Evolutionary conservation across 2,113 vertebrate species (phyloP), one percentile per base, ranked within the genome.

Genomic region (Eretmochelys imbricata): DNA sequence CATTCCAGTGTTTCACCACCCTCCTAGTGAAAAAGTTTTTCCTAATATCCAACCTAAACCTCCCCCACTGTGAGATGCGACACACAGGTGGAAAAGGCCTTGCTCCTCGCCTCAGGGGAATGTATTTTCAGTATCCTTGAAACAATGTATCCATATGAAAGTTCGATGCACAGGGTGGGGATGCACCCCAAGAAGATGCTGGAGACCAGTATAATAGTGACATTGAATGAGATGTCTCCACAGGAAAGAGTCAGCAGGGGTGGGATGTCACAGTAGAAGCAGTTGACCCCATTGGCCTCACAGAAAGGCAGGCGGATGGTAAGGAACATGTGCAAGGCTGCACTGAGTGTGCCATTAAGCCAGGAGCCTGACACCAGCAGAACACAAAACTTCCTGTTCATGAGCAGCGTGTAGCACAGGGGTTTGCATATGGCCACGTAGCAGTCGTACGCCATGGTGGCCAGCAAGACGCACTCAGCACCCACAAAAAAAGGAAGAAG

Each of bases 261-360:
- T 57, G 93, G 82, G n/a, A 97, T 89, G 49, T 97, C 94, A 88
- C 97, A 97, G 46, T 96, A 90, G 87, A 96, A 96, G 20, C 95
- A 87, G 46, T 96, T 84, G 20, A 95, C 57, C 6, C 79, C 3
- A 12, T 8, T 22, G 20, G 86, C 49, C 8, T 91, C 96, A 90
- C 96, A 97, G 84, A 84, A 92, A 22, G 95, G 89, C 65, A 97
- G 35, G 5, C 49, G 87, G 55, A 96, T 59, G 50, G 95, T 89
- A 42, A 93, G 22, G 27, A 89, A n/a, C 0, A 72, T 96, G 51
- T 96, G 4, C 35, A 48, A 80, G 46, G 95, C 46, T 6, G 94
- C 35, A 48, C 88, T 80, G 12, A 65, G 84, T 2, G 96, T 27
- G 9, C 95, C 85, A 38, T 89, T 55, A 11, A 87, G 7, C 96